Base-by-base conservation (phyloP, 2,797 vertebrate species). In the Tadarida brasiliensis region DNA sequence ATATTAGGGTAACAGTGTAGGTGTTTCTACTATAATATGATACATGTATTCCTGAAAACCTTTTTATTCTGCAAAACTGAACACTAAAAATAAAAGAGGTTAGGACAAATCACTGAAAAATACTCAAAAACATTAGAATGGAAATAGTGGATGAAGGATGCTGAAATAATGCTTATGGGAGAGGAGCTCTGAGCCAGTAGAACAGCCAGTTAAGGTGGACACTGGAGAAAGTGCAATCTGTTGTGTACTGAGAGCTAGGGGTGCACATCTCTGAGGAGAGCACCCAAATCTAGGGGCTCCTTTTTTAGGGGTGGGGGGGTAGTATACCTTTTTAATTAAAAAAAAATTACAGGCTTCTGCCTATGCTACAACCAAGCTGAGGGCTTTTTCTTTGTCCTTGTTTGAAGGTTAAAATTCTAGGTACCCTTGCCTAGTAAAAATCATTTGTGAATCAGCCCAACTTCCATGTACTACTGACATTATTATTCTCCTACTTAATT, bases 1-100 rank as follows among this genome's bases (percentile, higher is more conserved):
- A 33, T 33, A 28, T 76, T 35, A 88, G 67, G 22, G 1, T 91
- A 49, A 76, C 30, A 30, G 14, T 85, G n/a, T 71, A 94, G 86
- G 28, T 81, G 7, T 94, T 97, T 76, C 63, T 90, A 12, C 67
- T 61, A 1, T 95, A 59, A 56, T 51, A 30, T 87, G 49, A 3
- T 78, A 68, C 30, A 4, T 77, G 12, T 67, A 73, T 82, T 96
- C n/a, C 63, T 93, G 39, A 95, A 96, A 97, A 92, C 11, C 22
- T 90, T 88, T 73, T 68, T 35, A 61, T 92, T 92, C 78, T 95
- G 44, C 67, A 96, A 87, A 93, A 90, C 49, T 68, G 33, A 94
- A 87, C 44, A 78, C 54, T 93, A 35, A 82, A 87, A 73, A 61
- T 74, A 89, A 65, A 63, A 85, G 70, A 70, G 30, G 16, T 91